Percentiles rank a stretch among this genome's conserved stretches.
These are phyloP conservation scores for Mormyrus proboscirostris DNA, from an alignment of 2,797 vertebrate species.

Conservation along the genomic window DNA sequence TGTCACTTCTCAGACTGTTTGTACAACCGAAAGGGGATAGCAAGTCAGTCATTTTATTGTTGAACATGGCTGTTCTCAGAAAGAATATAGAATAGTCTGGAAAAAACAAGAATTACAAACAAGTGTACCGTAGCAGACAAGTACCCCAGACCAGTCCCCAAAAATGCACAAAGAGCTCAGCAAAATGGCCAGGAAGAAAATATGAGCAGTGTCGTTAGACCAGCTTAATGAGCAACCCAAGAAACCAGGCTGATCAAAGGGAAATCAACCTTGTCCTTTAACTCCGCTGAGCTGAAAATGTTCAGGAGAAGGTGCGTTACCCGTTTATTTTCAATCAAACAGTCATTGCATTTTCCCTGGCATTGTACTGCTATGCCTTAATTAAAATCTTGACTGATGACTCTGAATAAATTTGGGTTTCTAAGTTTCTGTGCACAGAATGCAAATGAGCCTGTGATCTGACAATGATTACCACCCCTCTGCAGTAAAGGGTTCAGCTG, in stretches of 20 bases:
- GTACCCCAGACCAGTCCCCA: background rate
- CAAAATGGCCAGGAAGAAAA: constrained; percentile 2
- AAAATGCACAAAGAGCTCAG: background rate
- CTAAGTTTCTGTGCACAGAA: constrained; percentile 22
- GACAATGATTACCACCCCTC: constrained; percentile 19
- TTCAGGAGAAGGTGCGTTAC: constrained; percentile 22
- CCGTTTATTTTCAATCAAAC: constrained; percentile 31
- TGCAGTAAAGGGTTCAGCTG: background rate
- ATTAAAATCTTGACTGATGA: constrained; percentile 64
- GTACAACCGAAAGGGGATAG: background rate
- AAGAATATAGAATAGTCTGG: background rate
- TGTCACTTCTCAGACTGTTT: background rate
- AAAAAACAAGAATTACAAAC: background rate
- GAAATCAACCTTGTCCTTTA: constrained; percentile 3
- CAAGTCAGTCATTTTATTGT: background rate
- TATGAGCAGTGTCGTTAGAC: background rate
- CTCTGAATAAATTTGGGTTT: constrained; percentile 36
- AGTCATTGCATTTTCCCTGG: constrained; percentile 25
- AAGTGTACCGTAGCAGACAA: background rate
- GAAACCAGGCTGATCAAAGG: background rate
- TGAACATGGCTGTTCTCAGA: background rate
- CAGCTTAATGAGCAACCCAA: background rate
- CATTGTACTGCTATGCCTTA: constrained; percentile 49
- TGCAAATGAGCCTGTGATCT: constrained; percentile 23
- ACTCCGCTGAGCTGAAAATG: constrained; percentile 9